Percentiles rank a stretch among this genome's conserved stretches.
Evolutionary conservation across 64 coral and sea anemone genomes (phyloP).

Genomic region (Dendrophyllia cribrosa): DNA sequence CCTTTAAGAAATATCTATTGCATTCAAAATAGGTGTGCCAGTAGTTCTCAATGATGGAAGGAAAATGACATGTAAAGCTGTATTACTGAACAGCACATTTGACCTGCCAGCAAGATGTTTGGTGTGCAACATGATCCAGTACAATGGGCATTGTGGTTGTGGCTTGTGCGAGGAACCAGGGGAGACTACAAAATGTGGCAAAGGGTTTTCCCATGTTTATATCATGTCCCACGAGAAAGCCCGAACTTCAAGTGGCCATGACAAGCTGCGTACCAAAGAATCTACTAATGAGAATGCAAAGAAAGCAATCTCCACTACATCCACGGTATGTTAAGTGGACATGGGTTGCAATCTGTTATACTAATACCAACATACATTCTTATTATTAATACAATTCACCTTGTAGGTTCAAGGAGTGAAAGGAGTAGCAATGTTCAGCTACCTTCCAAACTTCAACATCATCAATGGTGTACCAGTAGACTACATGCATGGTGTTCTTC

Average conservation of each 20-base stretch:
- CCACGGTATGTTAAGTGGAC: neutral
- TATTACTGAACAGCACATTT: too few relatives aligned
- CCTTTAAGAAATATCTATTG: too few relatives aligned
- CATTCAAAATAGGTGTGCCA: neutral
- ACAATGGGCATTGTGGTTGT: too few relatives aligned
- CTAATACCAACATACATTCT: too few relatives aligned
- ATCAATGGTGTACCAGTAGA: conserved; percentile 57
- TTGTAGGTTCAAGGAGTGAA: conserved; percentile 52
- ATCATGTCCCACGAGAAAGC: conserved; percentile 17
- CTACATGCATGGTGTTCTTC: conserved; percentile 59
- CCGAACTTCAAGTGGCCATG: neutral
- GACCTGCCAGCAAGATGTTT: too few relatives aligned
- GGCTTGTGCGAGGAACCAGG: too few relatives aligned
- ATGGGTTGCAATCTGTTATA: too few relatives aligned
- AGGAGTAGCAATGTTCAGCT: conserved; percentile 35
- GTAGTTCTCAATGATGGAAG: neutral
- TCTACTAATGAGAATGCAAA: neutral
- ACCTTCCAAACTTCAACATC: conserved; percentile 52
- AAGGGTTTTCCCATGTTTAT: neutral
- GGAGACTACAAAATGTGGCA: too few relatives aligned
- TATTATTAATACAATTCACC: too few relatives aligned
- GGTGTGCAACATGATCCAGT: too few relatives aligned
- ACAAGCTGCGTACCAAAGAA: neutral
- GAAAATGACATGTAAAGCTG: neutral
- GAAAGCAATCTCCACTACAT: neutral